phyloP scores from a whole-genome alignment of 1,140 invertebrate genomes.

The Camponotus floridanus region DNA sequence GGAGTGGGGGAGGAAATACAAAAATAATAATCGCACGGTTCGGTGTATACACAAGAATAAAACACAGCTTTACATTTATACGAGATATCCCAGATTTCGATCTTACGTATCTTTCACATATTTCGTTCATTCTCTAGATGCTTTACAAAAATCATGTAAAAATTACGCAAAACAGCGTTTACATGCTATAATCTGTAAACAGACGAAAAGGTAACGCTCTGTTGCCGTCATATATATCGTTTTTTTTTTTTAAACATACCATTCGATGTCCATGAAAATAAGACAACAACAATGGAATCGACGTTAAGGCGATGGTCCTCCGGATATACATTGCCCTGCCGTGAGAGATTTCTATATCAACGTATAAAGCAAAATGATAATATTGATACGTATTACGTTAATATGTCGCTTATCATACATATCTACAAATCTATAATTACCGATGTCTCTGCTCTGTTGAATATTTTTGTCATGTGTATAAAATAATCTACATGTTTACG shows the following conservation, averaged over 20 bases:
- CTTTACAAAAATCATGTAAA: slow-evolving; percentile 33
- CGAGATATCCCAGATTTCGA: not conserved
- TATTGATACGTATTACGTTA: slow-evolving; percentile 13
- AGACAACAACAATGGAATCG: slow-evolving; percentile 2
- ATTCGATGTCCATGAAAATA: slow-evolving; percentile 23
- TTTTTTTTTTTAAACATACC: slow-evolving; percentile 9
- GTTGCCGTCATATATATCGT: not conserved
- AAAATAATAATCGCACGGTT: slow-evolving; percentile 6
- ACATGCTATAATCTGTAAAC: not conserved
- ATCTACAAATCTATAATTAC: slow-evolving; percentile 79
- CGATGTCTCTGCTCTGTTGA: slow-evolving; percentile 32
- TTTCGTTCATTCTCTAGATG: not conserved
- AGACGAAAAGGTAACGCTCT: not conserved
- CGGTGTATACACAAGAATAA: slow-evolving; percentile 2
- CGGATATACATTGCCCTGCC: not conserved
- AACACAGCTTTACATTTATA: slow-evolving; percentile 31
- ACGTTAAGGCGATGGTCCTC: slow-evolving; percentile 10
- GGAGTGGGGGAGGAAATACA: too few species aligned
- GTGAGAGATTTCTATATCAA: not conserved
- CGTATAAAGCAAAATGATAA: slow-evolving; percentile 22
- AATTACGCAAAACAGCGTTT: not conserved
- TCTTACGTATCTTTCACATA: not conserved
- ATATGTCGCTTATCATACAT: slow-evolving; percentile 80
- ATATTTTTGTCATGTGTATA: slow-evolving; percentile 55
- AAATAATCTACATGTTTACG: slow-evolving; percentile 67